Conservation (phyloP, 2,113 vertebrate species). For the Bubalus kerabau region DNA sequence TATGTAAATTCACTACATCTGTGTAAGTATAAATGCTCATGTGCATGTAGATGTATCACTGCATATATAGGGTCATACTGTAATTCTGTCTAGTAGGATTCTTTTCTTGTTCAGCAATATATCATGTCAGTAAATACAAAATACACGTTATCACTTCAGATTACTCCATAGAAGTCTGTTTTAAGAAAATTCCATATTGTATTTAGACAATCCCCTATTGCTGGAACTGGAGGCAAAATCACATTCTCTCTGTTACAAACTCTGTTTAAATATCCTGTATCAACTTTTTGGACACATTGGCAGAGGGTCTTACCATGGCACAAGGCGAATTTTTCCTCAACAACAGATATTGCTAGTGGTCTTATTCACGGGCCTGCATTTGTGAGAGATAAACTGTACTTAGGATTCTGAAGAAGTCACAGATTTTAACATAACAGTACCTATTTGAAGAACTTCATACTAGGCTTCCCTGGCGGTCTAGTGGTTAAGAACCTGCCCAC, state of each 20-base stretch:
- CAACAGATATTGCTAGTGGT: neutral
- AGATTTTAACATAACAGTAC: neutral
- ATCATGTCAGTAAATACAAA: neutral
- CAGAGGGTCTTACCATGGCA: neutral
- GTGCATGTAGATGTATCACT: neutral
- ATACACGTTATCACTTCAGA: neutral
- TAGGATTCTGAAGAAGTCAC: neutral
- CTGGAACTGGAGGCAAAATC: neutral
- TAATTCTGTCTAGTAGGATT: neutral
- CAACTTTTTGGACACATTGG: neutral
- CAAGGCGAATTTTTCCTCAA: neutral
- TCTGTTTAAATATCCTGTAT: neutral
- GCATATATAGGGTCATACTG: neutral
- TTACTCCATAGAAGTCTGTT: neutral
- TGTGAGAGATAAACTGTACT: neutral
- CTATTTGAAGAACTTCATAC: neutral
- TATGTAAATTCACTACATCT: neutral
- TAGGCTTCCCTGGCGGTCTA: neutral
- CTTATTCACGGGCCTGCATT: neutral
- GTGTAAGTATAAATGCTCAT: neutral
- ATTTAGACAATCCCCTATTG: neutral
- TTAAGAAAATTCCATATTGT: constrained; percentile 20
- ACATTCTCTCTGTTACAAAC: neutral
- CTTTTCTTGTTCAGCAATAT: neutral
- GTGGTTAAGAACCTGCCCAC: neutral